Evolutionary conservation across 2,797 vertebrate genomes (phyloP), one percentile per base, ranked within the genome.

Genomic region (Phyllotis vaccarum): DNA sequence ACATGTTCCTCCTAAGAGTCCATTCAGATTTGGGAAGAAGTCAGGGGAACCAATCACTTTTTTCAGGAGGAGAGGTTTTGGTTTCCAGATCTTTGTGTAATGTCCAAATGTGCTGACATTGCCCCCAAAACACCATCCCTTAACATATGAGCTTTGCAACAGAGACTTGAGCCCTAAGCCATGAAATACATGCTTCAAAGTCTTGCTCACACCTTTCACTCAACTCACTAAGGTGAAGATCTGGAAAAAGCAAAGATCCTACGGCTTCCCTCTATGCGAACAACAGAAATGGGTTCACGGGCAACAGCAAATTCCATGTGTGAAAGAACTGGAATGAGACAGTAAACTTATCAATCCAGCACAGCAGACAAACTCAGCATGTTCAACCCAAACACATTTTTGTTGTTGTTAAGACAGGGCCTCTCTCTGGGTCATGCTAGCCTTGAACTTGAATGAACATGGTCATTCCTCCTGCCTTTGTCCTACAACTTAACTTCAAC

Each of bases 41-140:
- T 74, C 54, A 17, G 11, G 52, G 52, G 62, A 88, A 64, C 29
- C 31, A 88, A 89, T 16, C 58, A 74, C 37, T 72, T 58, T 93
- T 31, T 68, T 86, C 11, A 17, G 46, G 21, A 82, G 34, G 52
- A 89, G 16, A 88, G 54, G 64, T 58, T 82, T 80, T 46, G 62
- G 66, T 96, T 87, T 95, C 95, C 86, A 86, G 24, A 86, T 95
- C 46, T 93, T 92, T 78, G 16, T 82, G 24, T 78, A 79, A 86
- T 49, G 27, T 79, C 68, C 79, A 81, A 83, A 94, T 46, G 91
- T 96, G 82, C 27, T 75, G 68, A 93, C 79, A 86, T 0, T 94
- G 46, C 24, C 76, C 76, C 46, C 31, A 37, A 93, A 94, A 87
- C n/a, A 66, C 64, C 19, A 85, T 46, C 19, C 40, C 34, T 86